phyloP scores from a whole-genome alignment of 30 jellyfish, hydroid and myxozoan genomes.

The Cassiopea xamachana region DNA sequence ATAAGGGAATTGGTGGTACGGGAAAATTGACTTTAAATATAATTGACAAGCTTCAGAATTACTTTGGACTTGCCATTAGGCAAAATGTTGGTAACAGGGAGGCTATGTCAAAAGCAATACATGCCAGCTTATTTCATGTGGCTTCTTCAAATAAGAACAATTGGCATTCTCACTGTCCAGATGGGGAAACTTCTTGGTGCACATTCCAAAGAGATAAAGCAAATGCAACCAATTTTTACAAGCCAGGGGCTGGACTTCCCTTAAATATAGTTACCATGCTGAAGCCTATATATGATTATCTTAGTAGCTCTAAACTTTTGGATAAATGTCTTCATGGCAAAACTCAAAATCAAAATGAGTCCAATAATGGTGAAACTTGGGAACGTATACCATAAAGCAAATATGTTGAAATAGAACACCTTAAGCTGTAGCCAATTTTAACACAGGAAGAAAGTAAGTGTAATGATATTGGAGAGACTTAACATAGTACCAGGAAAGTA shows the following conservation, averaged over 20 bases:
- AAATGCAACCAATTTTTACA: conserved; percentile 29
- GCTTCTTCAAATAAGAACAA: conserved; percentile 47
- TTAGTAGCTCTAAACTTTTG: conserved; percentile 9
- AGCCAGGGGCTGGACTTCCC: conserved; percentile 70
- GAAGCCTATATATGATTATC: conserved; percentile 45
- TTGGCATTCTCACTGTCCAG: conserved; percentile 56
- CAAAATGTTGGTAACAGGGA: conserved; percentile 45
- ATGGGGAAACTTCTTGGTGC: conserved; percentile 62
- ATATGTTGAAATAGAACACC: conserved; percentile 4
- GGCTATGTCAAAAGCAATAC: conserved; percentile 52
- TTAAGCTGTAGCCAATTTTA: conserved; percentile 31
- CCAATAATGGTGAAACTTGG: conserved; percentile 38
- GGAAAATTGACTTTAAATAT: conserved; percentile 49
- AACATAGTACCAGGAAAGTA: conserved; percentile 5
- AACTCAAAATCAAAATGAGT: conserved; percentile 57
- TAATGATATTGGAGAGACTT: neutral
- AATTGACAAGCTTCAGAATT: conserved; percentile 52
- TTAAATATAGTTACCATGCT: conserved; percentile 18
- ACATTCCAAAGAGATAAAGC: conserved; percentile 51
- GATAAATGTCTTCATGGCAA: conserved; percentile 51
- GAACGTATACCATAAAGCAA: conserved; percentile 44
- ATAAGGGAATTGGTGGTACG: conserved; percentile 60
- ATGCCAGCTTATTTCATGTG: conserved; percentile 52
- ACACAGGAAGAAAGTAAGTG: conserved; percentile 39
- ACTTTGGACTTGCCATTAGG: conserved; percentile 59